A percentile compares a stretch with the other conserved stretches of the same genome.
These are phyloP conservation scores for Colossoma macropomum DNA, from an alignment of 2,113 vertebrate species.

Conservation along the genomic window DNA sequence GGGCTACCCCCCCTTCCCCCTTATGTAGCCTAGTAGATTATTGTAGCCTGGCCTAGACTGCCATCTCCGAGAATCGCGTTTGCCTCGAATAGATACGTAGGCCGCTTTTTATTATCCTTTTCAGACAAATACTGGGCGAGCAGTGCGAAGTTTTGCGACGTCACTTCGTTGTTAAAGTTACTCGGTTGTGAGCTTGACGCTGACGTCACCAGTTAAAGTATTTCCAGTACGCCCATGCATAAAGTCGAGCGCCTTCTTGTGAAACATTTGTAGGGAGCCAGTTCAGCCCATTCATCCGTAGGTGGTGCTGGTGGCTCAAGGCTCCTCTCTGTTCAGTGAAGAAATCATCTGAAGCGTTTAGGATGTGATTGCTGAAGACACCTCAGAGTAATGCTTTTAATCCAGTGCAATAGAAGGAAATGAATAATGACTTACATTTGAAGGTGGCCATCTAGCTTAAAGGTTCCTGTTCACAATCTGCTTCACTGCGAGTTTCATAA, in stretches of 20 bases:
- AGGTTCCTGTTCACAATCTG: neutral
- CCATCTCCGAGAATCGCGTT: neutral
- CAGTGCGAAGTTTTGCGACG: neutral
- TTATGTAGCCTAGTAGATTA: constrained; percentile 59
- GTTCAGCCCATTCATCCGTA: constrained; percentile 29
- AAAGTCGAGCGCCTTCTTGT: constrained; percentile 15
- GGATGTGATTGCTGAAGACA: neutral
- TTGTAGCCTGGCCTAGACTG: constrained; percentile 44
- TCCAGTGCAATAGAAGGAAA: neutral
- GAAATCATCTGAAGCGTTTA: neutral
- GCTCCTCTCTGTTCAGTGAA: neutral
- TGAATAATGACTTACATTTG: constrained; percentile 14
- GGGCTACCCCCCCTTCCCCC: constrained; percentile 38
- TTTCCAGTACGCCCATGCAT: constrained; percentile 22
- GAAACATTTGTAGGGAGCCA: neutral
- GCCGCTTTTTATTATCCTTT: neutral
- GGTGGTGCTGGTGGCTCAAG: neutral
- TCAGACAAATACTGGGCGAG: neutral
- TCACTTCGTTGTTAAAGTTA: neutral
- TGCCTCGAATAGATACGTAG: neutral
- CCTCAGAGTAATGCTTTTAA: neutral
- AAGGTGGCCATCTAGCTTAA: neutral
- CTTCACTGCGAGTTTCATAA: neutral
- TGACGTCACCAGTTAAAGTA: constrained; percentile 1
- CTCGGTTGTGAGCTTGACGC: neutral